Base-by-base conservation (phyloP, 2,797 vertebrate species). In the Poeciliopsis gracilis region DNA sequence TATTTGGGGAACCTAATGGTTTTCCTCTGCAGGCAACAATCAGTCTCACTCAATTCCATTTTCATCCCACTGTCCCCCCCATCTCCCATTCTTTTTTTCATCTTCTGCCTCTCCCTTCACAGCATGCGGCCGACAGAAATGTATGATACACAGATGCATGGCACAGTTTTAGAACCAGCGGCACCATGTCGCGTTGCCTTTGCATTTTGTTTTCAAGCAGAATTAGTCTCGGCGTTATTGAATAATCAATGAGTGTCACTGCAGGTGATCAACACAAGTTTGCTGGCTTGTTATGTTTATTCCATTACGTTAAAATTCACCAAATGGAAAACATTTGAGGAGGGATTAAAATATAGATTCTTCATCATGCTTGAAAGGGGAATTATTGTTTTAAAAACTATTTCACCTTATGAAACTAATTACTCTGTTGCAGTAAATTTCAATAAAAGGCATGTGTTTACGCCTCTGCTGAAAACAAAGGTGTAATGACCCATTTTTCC, bases 1-100 rank as follows among this genome's bases (percentile, higher is more conserved):
- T 90, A 93, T 93, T 93, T 92, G 85, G 87, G 72, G 85, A 91
- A 87, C 88, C 87, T 93, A 93, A 92, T 90, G 87, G 87, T 84
- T 85, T 82, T 84, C 79, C 90, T 90, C 92, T 91, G 88, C 90
- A 88, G 91, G 89, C 88, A 75, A 87, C 87, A 84, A 93, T 92
- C 91, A 86, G 87, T 91, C 86, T 91, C 84, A 87, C 89, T 92
- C 88, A 88, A 82, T 88, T 84, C 81, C 82, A 75, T 90, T 83
- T 90, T 82, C 13, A 16, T 77, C 77, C 74, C 86, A 30, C 55
- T 13, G 5, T 76, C 43, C 73, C 57, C 55, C 51, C 49, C 57
- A 43, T 38, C 55, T 71, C 81, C 41, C 43, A 20, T 73, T 59
- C 75, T 80, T 82, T 82, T 86, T 87, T 86, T 89, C 86, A 88